Evolutionary conservation across 2,888 invertebrate genomes (phyloP).

Genomic region (Girardia tigrina): DNA sequence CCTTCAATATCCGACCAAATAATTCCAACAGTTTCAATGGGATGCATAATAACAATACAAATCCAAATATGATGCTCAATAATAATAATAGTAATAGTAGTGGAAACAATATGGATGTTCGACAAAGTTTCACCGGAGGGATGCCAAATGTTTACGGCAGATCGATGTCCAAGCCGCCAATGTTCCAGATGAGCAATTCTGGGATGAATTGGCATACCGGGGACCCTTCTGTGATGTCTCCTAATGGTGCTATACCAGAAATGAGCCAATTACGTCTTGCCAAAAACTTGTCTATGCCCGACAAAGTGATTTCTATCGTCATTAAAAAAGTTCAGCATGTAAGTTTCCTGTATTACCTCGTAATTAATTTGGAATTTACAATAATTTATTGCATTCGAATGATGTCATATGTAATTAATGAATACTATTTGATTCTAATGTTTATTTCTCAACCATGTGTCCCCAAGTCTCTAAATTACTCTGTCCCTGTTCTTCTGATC

Average conservation of each 20-base stretch:
- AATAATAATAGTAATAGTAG: neutral
- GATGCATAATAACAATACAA: constrained; percentile 4
- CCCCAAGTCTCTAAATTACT: too few relatives aligned
- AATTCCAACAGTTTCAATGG: constrained; percentile 2
- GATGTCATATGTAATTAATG: too few relatives aligned
- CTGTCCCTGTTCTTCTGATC: too few relatives aligned
- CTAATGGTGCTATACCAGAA: constrained; percentile 13
- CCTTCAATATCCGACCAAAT: constrained; percentile 4
- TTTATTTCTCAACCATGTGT: too few relatives aligned
- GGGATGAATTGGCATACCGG: neutral
- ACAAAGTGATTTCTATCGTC: neutral
- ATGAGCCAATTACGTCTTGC: constrained; percentile 23
- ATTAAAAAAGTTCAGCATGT: constrained; percentile 12
- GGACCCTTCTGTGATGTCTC: neutral
- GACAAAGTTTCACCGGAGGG: constrained; percentile 3
- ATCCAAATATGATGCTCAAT: neutral
- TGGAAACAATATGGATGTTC: constrained; percentile 12
- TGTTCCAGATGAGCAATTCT: constrained; percentile 4
- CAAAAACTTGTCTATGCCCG: constrained; percentile 4
- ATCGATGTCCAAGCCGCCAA: neutral
- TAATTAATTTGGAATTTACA: too few relatives aligned
- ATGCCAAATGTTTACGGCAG: constrained; percentile 7
- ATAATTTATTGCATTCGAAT: too few relatives aligned
- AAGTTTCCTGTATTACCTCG: too few relatives aligned
- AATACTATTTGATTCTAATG: too few relatives aligned